These are phyloP conservation scores for Gastracanthus pulcherrimus DNA, from an alignment of 2,888 invertebrate genomes.

Conservation along the genomic window DNA sequence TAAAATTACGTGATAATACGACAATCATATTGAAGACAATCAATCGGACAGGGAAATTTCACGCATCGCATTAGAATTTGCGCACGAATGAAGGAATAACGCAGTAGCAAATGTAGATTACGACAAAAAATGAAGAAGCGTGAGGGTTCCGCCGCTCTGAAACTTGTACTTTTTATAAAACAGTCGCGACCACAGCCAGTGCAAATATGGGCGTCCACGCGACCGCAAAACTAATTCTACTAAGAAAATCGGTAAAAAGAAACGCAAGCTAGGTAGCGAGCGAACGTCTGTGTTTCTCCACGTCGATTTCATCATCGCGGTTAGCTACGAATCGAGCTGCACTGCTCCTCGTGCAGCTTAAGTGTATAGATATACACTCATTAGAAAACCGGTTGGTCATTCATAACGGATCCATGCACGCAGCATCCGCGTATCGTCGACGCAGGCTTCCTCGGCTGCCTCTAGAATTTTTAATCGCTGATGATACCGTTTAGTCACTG, in stretches of 20 bases:
- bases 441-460: background rate
- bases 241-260: constrained; percentile 24
- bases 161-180: background rate
- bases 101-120: background rate
- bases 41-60: background rate
- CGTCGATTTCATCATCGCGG: constrained; percentile 12
- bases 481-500: background rate
- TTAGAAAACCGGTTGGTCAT: background rate
- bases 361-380: background rate
- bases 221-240: constrained; percentile 38
- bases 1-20: background rate
- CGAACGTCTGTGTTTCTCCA: background rate
- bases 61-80: background rate
- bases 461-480: background rate
- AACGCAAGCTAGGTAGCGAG: background rate
- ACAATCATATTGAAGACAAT: background rate
- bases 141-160: background rate
- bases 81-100: background rate
- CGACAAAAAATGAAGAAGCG: background rate
- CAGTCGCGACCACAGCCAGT: background rate
- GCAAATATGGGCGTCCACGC: background rate
- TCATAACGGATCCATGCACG: background rate
- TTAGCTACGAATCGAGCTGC: too few species aligned
- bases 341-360: too few species aligned
- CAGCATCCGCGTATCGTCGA: too few species aligned